Evolutionary conservation across 2,113 vertebrate genomes (phyloP), one percentile per base, ranked within the genome.

Genomic region (Etheostoma spectabile): DNA sequence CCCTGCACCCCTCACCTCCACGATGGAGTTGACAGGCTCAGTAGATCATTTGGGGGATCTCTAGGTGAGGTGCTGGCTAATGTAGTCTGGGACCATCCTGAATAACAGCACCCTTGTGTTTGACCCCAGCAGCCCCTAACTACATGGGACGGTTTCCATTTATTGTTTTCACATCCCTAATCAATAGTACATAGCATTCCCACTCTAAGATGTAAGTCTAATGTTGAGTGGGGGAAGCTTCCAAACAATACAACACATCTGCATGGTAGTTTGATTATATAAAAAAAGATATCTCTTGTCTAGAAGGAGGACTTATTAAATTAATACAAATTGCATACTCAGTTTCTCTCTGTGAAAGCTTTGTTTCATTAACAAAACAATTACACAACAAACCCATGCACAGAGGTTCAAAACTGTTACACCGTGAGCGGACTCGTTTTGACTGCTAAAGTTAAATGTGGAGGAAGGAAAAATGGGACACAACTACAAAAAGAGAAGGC

Each of bases 31-130:
- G 95, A 95, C 95, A 95, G 77, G 89, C 85, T 56, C 88, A 77
- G 87, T 92, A 92, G 92, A 92, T 95, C 93, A 92, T 95, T 94
- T 95, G 95, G 93, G 93, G 95, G 94, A 93, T 93, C 94, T 93
- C 77, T 90, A 85, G 84, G 86, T 81, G 87, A 89, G 88, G 56
- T 78, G 81, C 71, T 95, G 95, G 94, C 95, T 91, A 92, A 93
- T 93, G 95, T 94, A 62, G 93, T 92, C 73, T 79, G 48, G 65
- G 74, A 80, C 79, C 65, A 74, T 82, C 79, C 93, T 91, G 93
- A 94, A 94, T 93, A 90, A 90, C 83, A 86, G 77, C 67, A 69
- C 90, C 93, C 87, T 82, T 92, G 91, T 93, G 95, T 96, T 95
- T 96, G 95, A 95, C 95, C 93, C 94, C 93, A 93, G 92, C 93